Conservation (phyloP, 37 sponge, comb jelly and placozoan species). For the Agelas oroides region DNA sequence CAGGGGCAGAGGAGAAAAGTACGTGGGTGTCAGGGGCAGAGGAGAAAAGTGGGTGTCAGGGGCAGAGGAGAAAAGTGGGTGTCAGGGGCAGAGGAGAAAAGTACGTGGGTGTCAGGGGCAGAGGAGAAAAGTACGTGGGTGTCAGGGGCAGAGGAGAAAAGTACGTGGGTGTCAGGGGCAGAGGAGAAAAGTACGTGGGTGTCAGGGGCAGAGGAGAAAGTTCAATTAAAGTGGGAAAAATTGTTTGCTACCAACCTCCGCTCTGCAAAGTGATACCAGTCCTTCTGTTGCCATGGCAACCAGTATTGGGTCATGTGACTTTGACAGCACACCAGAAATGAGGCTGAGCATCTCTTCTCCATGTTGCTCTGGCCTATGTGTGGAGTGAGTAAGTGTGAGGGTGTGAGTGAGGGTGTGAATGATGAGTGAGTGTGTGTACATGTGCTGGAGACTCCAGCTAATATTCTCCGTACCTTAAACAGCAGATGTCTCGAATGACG, state of each 20-base stretch:
- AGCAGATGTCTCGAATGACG: slow-evolving; percentile 38
- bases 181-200: not conserved
- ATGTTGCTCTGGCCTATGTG: slow-evolving; percentile 47
- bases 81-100: not conserved
- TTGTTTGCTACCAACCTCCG: slow-evolving; percentile 15
- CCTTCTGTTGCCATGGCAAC: slow-evolving; percentile 49
- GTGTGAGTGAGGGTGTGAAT: slow-evolving; percentile 20
- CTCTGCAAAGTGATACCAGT: slow-evolving; percentile 26
- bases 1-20: no score
- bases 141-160: not conserved
- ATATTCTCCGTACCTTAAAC: not conserved
- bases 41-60: no score
- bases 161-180: not conserved
- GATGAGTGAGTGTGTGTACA: slow-evolving; percentile 18
- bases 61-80: no score
- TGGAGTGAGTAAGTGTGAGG: slow-evolving; percentile 25
- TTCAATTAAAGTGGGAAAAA: not conserved
- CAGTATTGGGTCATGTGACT: slow-evolving; percentile 13
- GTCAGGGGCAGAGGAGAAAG: not conserved
- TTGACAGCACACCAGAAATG: not conserved
- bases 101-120: not conserved
- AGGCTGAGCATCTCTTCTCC: slow-evolving; percentile 49
- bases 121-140: no score
- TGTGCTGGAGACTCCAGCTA: slow-evolving; percentile 10
- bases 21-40: not conserved